Percentiles rank a stretch among this genome's conserved stretches.
These are phyloP conservation scores for Drosophila simulans DNA, from an alignment of 1,140 invertebrate species.

Conservation along the genomic window DNA sequence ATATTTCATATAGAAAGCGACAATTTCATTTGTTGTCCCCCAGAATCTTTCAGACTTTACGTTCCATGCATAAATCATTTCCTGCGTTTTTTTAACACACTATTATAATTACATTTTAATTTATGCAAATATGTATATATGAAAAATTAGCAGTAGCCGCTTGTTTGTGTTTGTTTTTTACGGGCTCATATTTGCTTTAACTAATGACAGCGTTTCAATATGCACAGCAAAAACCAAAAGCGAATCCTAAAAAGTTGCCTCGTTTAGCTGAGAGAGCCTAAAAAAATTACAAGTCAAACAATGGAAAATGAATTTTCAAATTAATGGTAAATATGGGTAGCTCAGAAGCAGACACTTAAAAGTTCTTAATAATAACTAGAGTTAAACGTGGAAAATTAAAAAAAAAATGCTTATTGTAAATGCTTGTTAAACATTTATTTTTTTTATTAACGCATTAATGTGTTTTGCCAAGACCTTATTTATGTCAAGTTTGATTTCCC, in stretches of 20 bases:
- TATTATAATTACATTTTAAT: constrained; percentile 83
- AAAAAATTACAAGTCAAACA: constrained; percentile 25
- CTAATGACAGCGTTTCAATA: constrained; percentile 64
- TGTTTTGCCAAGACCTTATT: background rate
- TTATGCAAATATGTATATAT: constrained; percentile 75
- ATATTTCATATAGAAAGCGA: constrained; percentile 36
- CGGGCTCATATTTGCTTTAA: constrained; percentile 54
- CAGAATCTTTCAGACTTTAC: constrained; percentile 60
- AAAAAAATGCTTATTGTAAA: constrained; percentile 2
- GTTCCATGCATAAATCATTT: constrained; percentile 78
- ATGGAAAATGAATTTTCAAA: constrained; percentile 45
- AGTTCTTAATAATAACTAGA: background rate
- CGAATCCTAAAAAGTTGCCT: constrained; percentile 26
- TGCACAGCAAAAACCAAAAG: constrained; percentile 33
- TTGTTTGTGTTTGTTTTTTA: constrained; percentile 20
- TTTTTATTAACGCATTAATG: too few species aligned
- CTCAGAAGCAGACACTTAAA: constrained; percentile 18
- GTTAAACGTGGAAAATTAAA: background rate
- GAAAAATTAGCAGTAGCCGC: constrained; percentile 63
- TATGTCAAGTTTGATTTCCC: background rate
- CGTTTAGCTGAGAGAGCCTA: constrained; percentile 19
- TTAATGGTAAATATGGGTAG: constrained; percentile 40
- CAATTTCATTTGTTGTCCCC: constrained; percentile 57
- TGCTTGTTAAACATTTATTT: background rate
- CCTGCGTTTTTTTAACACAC: constrained; percentile 52